Base-by-base conservation (phyloP, 1,140 invertebrate genomes). In the Marisa cornuarietis region DNA sequence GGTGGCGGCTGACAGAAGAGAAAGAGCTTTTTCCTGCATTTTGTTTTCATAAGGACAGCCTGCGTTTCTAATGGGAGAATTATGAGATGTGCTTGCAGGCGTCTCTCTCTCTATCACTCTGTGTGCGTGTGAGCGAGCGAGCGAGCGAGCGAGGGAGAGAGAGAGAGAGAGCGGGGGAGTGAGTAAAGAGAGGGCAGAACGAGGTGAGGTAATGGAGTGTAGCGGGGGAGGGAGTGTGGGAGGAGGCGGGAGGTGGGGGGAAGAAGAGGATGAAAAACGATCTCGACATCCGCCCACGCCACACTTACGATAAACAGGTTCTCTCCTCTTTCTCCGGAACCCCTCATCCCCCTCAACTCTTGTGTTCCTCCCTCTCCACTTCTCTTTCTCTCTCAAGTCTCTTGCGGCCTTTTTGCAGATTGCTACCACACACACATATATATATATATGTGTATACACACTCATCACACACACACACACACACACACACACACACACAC, bases 91-190 rank as follows among this genome's bases (percentile, higher is more conserved):
- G 54, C 54, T 11, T 58, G 16, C 11, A 58, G 54, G 11, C 54
- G 4, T 58, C 54, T 18, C 16, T 18, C 16, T 58, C 54, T 58
- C 54, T 58, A n/a, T n/a, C 54, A 14, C 11, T 18, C 1, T 18
- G 0, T 58, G 54, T 18, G 54, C 54, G 54, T 4, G 72, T 26
- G 72, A 61, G 72, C 16, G 72, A 24, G 54, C 16, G 51, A 26
- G 14, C 26, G 16, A 16, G 69, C 16, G 31, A 71, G 69, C 16
- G 26, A 71, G 69, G 31, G 69, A 26, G 69, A 71, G 20, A 71
- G 69, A 31, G 72, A 61, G 72, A 26, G 72, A 61, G 52, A n/a
- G 72, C 24, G 52, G n/a, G 52, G 54, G 22, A 54, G 72, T n/a
- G 72, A 58, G 72, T 22, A 54, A 22, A 54, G 16, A 54, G 24